phyloP scores from a whole-genome alignment of 2,113 vertebrate genomes.

The Cephalopholis sonnerati region DNA sequence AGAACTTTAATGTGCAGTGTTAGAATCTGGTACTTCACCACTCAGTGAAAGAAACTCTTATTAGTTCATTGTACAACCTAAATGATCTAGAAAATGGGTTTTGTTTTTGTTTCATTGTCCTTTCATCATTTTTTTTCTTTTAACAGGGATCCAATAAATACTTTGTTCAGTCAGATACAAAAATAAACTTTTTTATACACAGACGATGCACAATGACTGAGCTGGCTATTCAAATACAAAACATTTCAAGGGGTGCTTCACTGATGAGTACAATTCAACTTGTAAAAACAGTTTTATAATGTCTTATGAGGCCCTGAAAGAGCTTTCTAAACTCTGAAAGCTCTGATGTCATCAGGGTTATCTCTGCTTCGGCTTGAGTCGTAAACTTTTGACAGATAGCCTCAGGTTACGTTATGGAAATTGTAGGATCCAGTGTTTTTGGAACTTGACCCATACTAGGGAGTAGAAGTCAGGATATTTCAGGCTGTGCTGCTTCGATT shows the following conservation, averaged over 20 bases:
- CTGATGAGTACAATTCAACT: not conserved
- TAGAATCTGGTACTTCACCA: not conserved
- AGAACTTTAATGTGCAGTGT: not conserved
- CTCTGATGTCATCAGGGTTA: not conserved
- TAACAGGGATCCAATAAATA: not conserved
- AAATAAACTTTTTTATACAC: not conserved
- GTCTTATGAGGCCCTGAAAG: not conserved
- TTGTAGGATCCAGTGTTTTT: not conserved
- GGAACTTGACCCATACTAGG: not conserved
- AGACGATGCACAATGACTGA: not conserved
- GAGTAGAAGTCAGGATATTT: conserved; percentile 1
- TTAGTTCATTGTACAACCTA: not conserved
- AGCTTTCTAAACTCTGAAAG: not conserved
- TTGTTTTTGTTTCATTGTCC: not conserved
- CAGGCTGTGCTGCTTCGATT: not conserved
- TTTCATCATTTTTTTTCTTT: not conserved
- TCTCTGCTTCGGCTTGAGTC: not conserved
- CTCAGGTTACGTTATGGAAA: not conserved
- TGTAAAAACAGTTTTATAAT: not conserved
- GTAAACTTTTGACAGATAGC: not conserved
- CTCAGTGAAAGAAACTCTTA: not conserved
- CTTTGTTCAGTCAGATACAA: not conserved
- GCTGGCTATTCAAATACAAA: not conserved
- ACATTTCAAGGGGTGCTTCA: not conserved
- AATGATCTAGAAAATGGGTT: not conserved